A percentile compares a stretch with the other conserved stretches of the same genome.
These are phyloP conservation scores for Coreoperca whiteheadi DNA, from an alignment of 2,113 vertebrate species.

Conservation along the genomic window DNA sequence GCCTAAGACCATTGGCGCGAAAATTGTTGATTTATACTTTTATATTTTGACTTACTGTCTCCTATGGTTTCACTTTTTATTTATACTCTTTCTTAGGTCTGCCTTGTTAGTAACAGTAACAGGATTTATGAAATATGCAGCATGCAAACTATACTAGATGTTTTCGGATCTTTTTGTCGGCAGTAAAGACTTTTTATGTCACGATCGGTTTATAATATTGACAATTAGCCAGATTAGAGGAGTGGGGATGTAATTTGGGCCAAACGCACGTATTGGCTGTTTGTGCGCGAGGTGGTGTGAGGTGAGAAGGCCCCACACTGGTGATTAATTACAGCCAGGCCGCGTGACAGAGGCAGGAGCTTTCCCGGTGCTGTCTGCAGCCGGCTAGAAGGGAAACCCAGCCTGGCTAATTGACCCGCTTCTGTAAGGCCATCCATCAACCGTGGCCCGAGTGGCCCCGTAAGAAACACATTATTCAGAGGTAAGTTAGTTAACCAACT, in stretches of 20 bases:
- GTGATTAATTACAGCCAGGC: conserved; percentile 84
- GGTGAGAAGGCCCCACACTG: conserved; percentile 77
- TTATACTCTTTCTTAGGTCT: background rate
- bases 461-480: conserved; percentile 83
- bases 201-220: conserved; percentile 53
- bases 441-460: conserved; percentile 70
- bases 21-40: background rate
- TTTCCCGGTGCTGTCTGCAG: conserved; percentile 70
- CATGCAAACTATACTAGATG: background rate
- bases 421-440: conserved; percentile 87
- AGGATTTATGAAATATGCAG: background rate
- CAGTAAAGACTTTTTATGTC: conserved; percentile 30
- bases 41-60: background rate
- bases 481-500: conserved; percentile 82
- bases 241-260: conserved; percentile 71
- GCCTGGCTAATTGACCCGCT: conserved; percentile 85
- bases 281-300: conserved; percentile 64
- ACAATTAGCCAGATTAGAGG: conserved; percentile 76
- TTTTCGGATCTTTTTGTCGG: background rate
- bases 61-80: background rate
- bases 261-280: conserved; percentile 65
- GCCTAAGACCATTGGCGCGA: no score
- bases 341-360: conserved; percentile 78
- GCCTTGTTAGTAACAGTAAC: background rate
- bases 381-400: conserved; percentile 75